Conservation (phyloP, 2,797 vertebrate genomes). For the Limnodromus scolopaceus region DNA sequence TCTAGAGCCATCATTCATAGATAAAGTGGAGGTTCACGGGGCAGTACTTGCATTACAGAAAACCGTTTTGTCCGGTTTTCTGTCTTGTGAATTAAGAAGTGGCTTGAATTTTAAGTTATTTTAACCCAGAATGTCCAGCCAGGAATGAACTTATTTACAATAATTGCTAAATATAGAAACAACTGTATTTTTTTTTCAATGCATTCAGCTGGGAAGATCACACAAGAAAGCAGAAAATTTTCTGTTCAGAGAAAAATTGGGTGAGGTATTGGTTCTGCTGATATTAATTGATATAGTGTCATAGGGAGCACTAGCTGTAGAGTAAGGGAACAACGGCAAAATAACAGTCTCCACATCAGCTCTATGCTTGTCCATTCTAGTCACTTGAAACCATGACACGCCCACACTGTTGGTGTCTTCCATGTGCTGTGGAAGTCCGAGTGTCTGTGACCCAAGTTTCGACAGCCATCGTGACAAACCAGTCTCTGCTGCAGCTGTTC, state of each 20-base stretch:
- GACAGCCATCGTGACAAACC: constrained; percentile 28
- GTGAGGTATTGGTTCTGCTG: not conserved
- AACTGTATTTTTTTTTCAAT: not conserved
- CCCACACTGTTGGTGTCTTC: constrained; percentile 54
- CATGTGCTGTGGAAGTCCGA: constrained; percentile 66
- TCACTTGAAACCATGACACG: not conserved
- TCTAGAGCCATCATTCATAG: not conserved
- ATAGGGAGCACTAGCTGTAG: not conserved
- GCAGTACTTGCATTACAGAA: not conserved
- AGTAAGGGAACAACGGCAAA: not conserved
- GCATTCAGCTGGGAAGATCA: not conserved
- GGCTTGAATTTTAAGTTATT: not conserved
- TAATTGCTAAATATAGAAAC: not conserved
- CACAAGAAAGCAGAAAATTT: not conserved
- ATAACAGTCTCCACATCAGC: not conserved
- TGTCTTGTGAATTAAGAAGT: not conserved
- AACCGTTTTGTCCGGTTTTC: not conserved
- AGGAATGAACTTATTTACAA: not conserved
- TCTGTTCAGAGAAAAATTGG: not conserved
- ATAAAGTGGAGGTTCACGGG: not conserved
- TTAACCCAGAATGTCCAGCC: not conserved
- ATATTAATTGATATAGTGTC: not conserved
- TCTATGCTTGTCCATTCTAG: constrained; percentile 22
- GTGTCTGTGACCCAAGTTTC: constrained; percentile 19
- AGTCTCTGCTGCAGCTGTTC: constrained; percentile 45